phyloP scores from a whole-genome alignment of 2,113 vertebrate genomes.

The Zonotrichia leucophrys region DNA sequence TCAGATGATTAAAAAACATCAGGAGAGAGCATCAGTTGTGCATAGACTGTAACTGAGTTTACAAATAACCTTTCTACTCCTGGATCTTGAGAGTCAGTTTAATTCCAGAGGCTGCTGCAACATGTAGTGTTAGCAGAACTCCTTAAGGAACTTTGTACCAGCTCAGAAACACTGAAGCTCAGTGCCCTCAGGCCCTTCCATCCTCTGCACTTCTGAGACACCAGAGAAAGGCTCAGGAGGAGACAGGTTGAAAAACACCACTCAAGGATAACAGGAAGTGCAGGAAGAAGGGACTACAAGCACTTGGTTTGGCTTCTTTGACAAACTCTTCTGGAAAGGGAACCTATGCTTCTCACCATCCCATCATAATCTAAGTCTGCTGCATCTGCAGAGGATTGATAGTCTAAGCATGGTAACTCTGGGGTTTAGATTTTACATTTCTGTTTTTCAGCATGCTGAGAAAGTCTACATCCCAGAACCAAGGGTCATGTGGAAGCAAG shows the following conservation, averaged over 20 bases:
- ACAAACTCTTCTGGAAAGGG: background rate
- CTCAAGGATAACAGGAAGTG: background rate
- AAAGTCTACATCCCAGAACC: background rate
- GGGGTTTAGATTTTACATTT: background rate
- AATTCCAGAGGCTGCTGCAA: background rate
- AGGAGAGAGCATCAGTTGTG: background rate
- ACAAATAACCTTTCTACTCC: conserved; percentile 42
- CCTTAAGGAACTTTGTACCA: background rate
- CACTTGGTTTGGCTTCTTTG: background rate
- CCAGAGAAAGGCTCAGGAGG: background rate
- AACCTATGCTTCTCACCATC: background rate
- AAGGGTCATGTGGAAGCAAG: background rate
- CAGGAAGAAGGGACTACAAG: background rate
- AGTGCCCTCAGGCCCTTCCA: background rate
- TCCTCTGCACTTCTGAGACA: background rate
- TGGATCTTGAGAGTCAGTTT: background rate
- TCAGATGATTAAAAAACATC: conserved; percentile 10
- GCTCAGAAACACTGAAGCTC: background rate
- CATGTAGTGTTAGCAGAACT: background rate
- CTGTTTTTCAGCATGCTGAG: background rate
- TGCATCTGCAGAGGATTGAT: background rate
- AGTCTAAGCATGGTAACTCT: background rate
- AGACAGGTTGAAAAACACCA: background rate
- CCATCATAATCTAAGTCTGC: background rate
- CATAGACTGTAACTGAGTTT: background rate